phyloP scores from a whole-genome alignment of 2,888 invertebrate genomes.

The Drosophila pegasa region DNA sequence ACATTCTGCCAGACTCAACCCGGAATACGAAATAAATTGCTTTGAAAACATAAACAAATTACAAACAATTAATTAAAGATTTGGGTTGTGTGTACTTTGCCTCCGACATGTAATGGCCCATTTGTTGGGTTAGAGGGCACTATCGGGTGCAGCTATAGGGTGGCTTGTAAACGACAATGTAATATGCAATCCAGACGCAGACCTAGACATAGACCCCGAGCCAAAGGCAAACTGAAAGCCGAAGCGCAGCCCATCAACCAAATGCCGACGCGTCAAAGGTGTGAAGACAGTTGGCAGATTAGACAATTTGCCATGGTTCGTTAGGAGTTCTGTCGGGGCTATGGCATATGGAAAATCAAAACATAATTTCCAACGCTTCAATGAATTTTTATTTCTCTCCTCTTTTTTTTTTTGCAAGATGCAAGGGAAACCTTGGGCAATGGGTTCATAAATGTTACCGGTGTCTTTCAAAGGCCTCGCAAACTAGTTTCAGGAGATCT shows the following conservation, averaged over 20 bases:
- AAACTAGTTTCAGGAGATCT: slow-evolving; percentile 69
- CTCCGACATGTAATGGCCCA: slow-evolving; percentile 43
- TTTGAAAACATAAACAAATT: slow-evolving; percentile 73
- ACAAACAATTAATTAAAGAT: slow-evolving; percentile 71
- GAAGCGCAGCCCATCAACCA: slow-evolving; percentile 29
- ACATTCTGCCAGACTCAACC: slow-evolving; percentile 14
- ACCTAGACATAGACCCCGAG: slow-evolving; percentile 8
- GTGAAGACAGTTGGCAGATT: slow-evolving; percentile 73
- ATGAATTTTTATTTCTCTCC: slow-evolving; percentile 31
- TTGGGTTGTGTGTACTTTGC: slow-evolving; percentile 33
- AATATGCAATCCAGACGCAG: slow-evolving; percentile 30
- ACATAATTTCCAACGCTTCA: slow-evolving; percentile 73
- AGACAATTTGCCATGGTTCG: slow-evolving; percentile 76
- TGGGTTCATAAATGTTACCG: slow-evolving; percentile 59
- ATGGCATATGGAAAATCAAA: slow-evolving; percentile 70
- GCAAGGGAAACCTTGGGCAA: slow-evolving; percentile 38
- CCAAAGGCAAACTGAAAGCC: background rate
- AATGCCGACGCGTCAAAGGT: slow-evolving; percentile 61
- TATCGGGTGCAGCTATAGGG: slow-evolving; percentile 21
- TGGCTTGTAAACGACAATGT: slow-evolving; percentile 62
- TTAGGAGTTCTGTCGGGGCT: slow-evolving; percentile 49
- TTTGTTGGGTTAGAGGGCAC: slow-evolving; percentile 51
- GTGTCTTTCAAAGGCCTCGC: slow-evolving; percentile 57
- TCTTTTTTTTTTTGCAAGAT: slow-evolving; percentile 12
- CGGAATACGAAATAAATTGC: slow-evolving; percentile 59